Base-by-base conservation (phyloP, 2,888 invertebrate genomes). In the Candidula unifasciata region DNA sequence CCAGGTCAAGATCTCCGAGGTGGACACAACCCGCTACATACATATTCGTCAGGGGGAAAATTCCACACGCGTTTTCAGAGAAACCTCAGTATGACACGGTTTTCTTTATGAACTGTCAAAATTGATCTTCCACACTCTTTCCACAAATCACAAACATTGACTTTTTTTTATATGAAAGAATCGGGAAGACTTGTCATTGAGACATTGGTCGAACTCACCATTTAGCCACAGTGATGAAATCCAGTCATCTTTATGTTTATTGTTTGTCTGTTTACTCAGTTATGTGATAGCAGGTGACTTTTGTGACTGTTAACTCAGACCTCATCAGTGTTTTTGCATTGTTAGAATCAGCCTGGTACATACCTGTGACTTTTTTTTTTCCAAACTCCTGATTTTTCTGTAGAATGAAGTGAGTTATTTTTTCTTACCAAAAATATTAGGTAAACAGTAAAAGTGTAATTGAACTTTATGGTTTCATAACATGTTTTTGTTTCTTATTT, bases 1-100 rank as follows among this genome's bases (percentile, higher is more conserved):
- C 8, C 93, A 93, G 87, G 92, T 93, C 82, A 92, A 91, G 86
- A 92, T 93, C 85, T 91, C 92, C 2, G 91, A 93, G 86, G 92
- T 92, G 84, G 91, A 93, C 91, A 89, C 93, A 79, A 94, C 94
- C 16, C 92, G 93, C 84, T 94, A 93, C 89, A 94, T 94, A 87
- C 94, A 94, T 88, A 94, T 94, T 83, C 91, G 93, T 78, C 93
- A 94, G 87, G 93, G 94, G 82, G 94, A 93, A 35, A 91, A 92
- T 18, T 93, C 93, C 2, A 93, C 93, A 16, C 89, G 93, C 35
- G 93, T 94, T 60, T 94, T 94, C 88, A 88, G 93, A 57, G 94
- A 94, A 88, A 94, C 94, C 0, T 93, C 94, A 16, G 94, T 94
- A 85, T 94, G 91, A 91, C 87, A 27, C 18, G 16, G 54, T 18